These are phyloP conservation scores for Haliclona indistincta DNA, from an alignment of 37 sponge, comb jelly and placozoan genomes.

Conservation along the genomic window DNA sequence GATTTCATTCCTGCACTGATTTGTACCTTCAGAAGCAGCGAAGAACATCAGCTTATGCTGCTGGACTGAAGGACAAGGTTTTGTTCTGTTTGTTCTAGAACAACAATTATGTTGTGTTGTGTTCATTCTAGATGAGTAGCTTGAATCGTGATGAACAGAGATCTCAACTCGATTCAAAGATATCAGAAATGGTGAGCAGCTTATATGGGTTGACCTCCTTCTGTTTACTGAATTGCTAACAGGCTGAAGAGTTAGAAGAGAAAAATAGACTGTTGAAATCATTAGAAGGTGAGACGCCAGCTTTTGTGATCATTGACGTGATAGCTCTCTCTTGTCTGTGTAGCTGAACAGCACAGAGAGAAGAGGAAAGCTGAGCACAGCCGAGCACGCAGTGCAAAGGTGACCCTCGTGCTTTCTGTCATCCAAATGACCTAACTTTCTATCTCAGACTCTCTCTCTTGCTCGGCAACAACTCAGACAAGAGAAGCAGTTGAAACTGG, in stretches of 20 bases:
- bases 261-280: slow-evolving; percentile 21
- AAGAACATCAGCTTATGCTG: no score
- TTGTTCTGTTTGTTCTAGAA: no score
- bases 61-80: no score
- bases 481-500: slow-evolving; percentile 73
- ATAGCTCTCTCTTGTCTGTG: not conserved
- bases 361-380: not conserved
- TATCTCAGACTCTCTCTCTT: no score
- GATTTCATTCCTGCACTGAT: no score
- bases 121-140: no score
- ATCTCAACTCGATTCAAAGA: no score
- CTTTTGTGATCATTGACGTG: not conserved
- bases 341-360: slow-evolving; percentile 5
- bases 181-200: slow-evolving; percentile 47
- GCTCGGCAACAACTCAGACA: slow-evolving; percentile 62
- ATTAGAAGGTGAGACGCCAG: not conserved
- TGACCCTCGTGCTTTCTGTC: no score
- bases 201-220: slow-evolving; percentile 27
- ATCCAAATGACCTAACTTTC: no score
- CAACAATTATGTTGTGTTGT: no score
- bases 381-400: slow-evolving; percentile 1
- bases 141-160: no score
- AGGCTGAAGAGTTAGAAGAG: slow-evolving; percentile 39
- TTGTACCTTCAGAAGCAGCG: no score
- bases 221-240: slow-evolving; percentile 23